phyloP scores from a whole-genome alignment of 2,888 invertebrate genomes.

The Ophioninae sp. region DNA sequence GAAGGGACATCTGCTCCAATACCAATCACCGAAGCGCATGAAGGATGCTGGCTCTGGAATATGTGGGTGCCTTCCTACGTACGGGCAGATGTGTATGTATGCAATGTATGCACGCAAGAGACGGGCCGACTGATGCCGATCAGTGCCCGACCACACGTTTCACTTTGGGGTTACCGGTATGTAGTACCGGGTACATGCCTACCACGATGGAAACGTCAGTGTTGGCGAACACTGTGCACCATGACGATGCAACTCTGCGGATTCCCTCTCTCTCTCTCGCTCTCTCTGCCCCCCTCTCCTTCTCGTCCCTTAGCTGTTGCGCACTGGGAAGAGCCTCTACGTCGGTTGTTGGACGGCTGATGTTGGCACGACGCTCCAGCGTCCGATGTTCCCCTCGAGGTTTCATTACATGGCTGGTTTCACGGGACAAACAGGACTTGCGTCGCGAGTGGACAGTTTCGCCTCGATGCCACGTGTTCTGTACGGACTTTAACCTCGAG shows the following conservation, averaged over 20 bases:
- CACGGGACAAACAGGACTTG: slow-evolving; percentile 75
- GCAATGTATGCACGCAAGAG: slow-evolving; percentile 17
- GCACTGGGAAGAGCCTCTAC: slow-evolving; percentile 64
- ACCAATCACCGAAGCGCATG: slow-evolving; percentile 42
- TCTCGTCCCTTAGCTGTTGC: slow-evolving; percentile 44
- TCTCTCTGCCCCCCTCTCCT: not conserved
- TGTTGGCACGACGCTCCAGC: slow-evolving; percentile 66
- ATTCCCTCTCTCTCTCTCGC: not conserved
- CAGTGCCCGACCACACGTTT: slow-evolving; percentile 54
- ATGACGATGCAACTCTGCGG: slow-evolving; percentile 32
- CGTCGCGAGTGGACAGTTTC: slow-evolving; percentile 69
- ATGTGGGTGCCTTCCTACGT: slow-evolving; percentile 7
- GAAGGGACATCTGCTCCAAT: slow-evolving; percentile 23
- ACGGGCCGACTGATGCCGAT: slow-evolving; percentile 40
- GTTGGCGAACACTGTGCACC: slow-evolving; percentile 44
- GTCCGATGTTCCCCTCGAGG: slow-evolving; percentile 72
- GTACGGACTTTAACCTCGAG: slow-evolving; percentile 47
- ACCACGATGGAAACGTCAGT: slow-evolving; percentile 35
- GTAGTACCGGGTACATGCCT: slow-evolving; percentile 2
- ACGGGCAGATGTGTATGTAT: slow-evolving; percentile 7
- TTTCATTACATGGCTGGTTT: slow-evolving; percentile 79
- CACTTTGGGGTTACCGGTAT: slow-evolving; percentile 40
- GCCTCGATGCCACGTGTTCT: slow-evolving; percentile 56
- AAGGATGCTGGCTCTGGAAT: slow-evolving; percentile 15
- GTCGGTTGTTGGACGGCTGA: slow-evolving; percentile 62